Percentiles rank a stretch among this genome's conserved stretches.
Evolutionary conservation across 2,888 invertebrate genomes (phyloP).

Genomic region (Harmothoe impar): DNA sequence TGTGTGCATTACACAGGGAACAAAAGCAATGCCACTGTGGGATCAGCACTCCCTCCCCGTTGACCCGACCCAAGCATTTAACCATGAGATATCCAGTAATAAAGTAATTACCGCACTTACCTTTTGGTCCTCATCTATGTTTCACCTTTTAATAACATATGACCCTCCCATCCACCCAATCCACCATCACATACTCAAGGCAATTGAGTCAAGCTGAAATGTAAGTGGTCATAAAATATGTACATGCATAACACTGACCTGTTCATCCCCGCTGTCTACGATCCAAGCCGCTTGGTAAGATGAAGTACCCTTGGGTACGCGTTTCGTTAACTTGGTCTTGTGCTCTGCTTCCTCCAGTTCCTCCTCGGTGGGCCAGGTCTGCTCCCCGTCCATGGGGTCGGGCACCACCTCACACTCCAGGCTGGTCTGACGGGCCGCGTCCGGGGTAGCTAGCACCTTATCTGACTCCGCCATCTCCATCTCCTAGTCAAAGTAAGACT

Average conservation of each 20-base stretch:
- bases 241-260: constrained; percentile 41
- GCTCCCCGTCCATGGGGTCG: constrained; percentile 94
- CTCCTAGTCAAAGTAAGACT: constrained; percentile 28
- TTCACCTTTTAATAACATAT: too few relatives aligned
- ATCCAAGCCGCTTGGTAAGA: constrained; percentile 96
- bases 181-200: too few relatives aligned
- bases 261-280: constrained; percentile 85
- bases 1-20: too few relatives aligned
- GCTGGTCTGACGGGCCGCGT: constrained; percentile 85
- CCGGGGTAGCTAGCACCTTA: constrained; percentile 75
- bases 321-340: constrained; percentile 87
- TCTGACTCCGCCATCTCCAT: constrained; percentile 68
- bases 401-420: constrained; percentile 91
- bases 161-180: too few relatives aligned
- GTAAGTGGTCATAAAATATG: too few relatives aligned
- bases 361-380: constrained; percentile 97
- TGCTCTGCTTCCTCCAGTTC: constrained; percentile 90
- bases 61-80: too few relatives aligned
- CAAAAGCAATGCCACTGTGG: too few relatives aligned
- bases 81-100: too few relatives aligned
- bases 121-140: too few relatives aligned
- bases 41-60: too few relatives aligned
- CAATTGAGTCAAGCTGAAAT: too few relatives aligned
- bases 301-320: constrained; percentile 96
- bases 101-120: too few relatives aligned